Evolutionary conservation across 2,888 invertebrate genomes (phyloP), one percentile per base, ranked within the genome.

Genomic region (Zeuzera pyrina): DNA sequence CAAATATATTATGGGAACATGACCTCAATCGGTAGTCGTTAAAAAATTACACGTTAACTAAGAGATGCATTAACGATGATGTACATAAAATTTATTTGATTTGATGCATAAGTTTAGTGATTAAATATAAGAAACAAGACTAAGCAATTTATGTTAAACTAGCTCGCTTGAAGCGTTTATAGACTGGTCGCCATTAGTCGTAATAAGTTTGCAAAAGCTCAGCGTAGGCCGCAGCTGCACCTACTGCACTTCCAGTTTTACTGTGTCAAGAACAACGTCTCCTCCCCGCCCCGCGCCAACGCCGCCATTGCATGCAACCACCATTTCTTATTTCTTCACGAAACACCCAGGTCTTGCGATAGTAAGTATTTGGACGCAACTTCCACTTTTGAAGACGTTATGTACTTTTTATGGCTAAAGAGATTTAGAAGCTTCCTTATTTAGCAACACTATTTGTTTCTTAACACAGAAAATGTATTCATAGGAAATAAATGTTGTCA

Each of bases 211-310:
- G 68, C 77, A 73, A 79, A 79, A 79, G 77, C 78, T 71, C 61
- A 29, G 66, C 67, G 83, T 83, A 71, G 83, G 81, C 52, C 61
- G 76, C 64, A 35, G 67, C 70, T 77, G 81, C 81, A 79, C 77
- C 79, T 79, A 81, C 78, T 83, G 83, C 79, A 79, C 77, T 77
- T 77, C 79, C 77, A 78, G 79, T 72, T 73, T 83, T 81, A 83
- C 81, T 83, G 78, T 83, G 83, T 81, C 83, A 83, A 83, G 83
- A 71, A 83, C 83, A 73, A 81, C 81, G 68, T 64, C 74, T 77
- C 71, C 68, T 70, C 71, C 59, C 74, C 72, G 57, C 62, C 65
- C 43, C 61, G 54, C 62, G 44, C 49, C n/a, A n/a, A n/a, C n/a
- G 39, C 42, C 41, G 42, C 44, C 46, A 40, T 32, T 44, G 39